Conservation (phyloP, 2,113 vertebrate species). For the Menidia beryllina region DNA sequence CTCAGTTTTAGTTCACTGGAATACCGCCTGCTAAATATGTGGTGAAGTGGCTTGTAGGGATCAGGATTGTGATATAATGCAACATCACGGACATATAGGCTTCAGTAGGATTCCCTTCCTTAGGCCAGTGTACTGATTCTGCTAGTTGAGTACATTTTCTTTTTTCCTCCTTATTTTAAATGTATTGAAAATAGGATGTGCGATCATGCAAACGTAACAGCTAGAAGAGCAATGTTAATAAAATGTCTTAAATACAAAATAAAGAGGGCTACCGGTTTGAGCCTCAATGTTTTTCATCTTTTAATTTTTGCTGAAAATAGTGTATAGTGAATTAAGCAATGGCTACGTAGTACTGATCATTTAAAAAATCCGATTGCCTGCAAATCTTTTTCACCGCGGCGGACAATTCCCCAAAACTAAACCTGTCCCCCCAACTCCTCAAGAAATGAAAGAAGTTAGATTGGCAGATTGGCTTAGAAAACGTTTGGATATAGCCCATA, state of each 20-base stretch:
- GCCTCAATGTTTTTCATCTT: too few species aligned
- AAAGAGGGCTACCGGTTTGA: neutral
- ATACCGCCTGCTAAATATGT: conserved; percentile 3
- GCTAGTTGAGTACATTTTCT: too few species aligned
- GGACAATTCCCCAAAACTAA: neutral
- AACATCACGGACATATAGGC: neutral
- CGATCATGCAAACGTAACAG: neutral
- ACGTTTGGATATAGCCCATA: neutral
- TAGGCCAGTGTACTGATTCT: neutral
- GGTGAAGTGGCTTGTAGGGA: neutral
- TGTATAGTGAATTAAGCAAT: neutral
- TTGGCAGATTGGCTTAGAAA: conserved; percentile 10
- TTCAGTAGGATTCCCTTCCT: neutral
- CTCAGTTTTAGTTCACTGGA: conserved; percentile 5
- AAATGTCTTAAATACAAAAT: neutral
- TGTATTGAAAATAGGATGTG: conserved; percentile 6
- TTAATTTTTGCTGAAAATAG: neutral
- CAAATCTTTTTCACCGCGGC: neutral
- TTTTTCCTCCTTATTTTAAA: neutral
- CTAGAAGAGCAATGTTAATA: conserved; percentile 6
- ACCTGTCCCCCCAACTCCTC: neutral
- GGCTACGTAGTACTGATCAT: neutral
- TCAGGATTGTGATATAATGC: neutral
- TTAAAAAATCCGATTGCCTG: neutral
- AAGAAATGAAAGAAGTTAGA: neutral